Base-by-base conservation (phyloP, 1,140 invertebrate species). In the Solenopsis fugax region DNA sequence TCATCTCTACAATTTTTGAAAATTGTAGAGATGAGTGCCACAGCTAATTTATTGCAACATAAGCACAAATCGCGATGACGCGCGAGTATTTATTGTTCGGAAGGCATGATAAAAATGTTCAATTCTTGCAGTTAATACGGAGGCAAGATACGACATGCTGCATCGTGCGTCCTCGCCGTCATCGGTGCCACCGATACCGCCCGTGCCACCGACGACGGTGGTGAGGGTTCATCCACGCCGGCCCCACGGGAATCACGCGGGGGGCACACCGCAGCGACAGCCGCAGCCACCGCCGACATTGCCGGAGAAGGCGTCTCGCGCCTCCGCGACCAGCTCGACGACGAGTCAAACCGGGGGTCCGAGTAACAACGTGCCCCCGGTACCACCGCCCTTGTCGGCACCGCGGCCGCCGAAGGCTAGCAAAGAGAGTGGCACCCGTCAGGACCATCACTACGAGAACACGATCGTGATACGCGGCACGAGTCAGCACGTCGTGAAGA, bases 401-500 rank as follows among this genome's bases (percentile, higher is more conserved):
- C 94, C 94, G 0, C 88, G 94, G 41, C 95, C 93, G 1, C 93
- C 94, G 0, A 95, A 95, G 81, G 6, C 87, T 4, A 29, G 41
- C 0, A 80, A 81, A 10, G 93, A 93, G 80, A 91, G 93, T 37
- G 76, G 71, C 12, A 88, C 91, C 6, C 93, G 93, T 54, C 95
- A 96, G 82, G 96, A 96, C 85, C 96, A 96, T 41, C 96, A 95
- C 87, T 96, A 96, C 87, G 96, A 96, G 81, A 96, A 96, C 88
- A 96, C 96, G 7, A 95, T 96, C 58, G 96, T 96, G 58, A 95
- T 95, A 73, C 96, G 96, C 56, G 96, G 96, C 90, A 96, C 94
- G 10, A 94, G 93, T 60, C 94, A 95, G 65, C 94, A 95, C 69
- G 94, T 95, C 37, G 93, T 95, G 54, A 95, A 93, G 82, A 95